These are phyloP conservation scores for Tenualosa ilisha DNA, from an alignment of 2,797 vertebrate species.

Conservation along the genomic window DNA sequence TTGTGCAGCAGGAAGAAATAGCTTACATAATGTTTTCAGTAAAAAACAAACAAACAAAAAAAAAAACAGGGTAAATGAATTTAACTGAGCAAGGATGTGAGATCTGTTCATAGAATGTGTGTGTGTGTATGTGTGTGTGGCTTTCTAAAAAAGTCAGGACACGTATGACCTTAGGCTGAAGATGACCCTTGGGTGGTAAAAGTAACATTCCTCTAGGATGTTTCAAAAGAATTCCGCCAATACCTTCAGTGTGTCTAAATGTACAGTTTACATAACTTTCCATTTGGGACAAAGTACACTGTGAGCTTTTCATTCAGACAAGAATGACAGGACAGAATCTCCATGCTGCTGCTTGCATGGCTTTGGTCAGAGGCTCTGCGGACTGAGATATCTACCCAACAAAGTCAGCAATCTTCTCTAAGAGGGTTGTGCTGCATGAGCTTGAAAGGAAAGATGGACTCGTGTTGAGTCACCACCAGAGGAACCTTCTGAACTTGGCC, in stretches of 20 bases:
- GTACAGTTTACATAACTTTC: background rate
- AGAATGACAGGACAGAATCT: background rate
- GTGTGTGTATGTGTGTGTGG: background rate
- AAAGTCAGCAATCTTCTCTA: background rate
- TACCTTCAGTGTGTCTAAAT: background rate
- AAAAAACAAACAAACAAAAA: no score
- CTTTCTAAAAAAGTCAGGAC: background rate
- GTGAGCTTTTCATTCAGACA: background rate
- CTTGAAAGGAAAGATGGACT: background rate
- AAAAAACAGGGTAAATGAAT: background rate
- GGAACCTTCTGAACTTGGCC: background rate
- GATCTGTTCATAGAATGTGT: background rate
- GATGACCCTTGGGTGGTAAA: background rate
- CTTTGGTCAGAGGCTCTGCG: background rate
- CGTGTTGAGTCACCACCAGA: background rate
- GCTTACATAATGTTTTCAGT: background rate
- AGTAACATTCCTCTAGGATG: background rate
- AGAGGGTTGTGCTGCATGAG: background rate
- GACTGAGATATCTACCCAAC: background rate
- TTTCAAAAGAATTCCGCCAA: background rate
- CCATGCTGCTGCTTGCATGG: background rate
- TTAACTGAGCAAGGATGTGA: background rate
- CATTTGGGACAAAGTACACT: background rate
- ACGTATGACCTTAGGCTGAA: background rate
- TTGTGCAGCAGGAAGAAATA: background rate